Evolutionary conservation across 2,888 invertebrate genomes (phyloP).

Genomic region (Theodoxus fluviatilis): DNA sequence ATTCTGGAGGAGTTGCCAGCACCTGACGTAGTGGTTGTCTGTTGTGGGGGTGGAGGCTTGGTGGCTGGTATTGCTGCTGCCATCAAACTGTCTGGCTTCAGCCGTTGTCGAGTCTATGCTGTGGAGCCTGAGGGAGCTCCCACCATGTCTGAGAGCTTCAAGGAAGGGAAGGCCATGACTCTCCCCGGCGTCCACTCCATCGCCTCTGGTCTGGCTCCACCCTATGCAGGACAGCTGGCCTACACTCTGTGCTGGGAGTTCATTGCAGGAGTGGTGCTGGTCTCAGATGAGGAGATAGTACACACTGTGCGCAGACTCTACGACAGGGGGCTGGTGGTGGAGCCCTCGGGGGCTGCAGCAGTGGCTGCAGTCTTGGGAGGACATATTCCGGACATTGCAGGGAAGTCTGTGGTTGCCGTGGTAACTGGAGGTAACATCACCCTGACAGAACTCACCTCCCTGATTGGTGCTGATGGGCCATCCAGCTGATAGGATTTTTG

Average conservation of each 20-base stretch:
- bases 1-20: constrained; percentile 53
- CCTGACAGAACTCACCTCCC: constrained; percentile 48
- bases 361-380: constrained; percentile 52
- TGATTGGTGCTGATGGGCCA: too few species aligned
- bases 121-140: constrained; percentile 59
- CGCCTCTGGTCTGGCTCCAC: constrained; percentile 56
- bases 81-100: constrained; percentile 48
- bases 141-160: constrained; percentile 57
- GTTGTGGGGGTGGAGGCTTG: constrained; percentile 63
- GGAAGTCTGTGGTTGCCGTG: constrained; percentile 57
- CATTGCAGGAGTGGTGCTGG: constrained; percentile 58
- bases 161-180: constrained; percentile 45
- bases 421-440: constrained; percentile 61
- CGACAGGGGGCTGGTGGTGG: constrained; percentile 54
- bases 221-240: constrained; percentile 54
- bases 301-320: constrained; percentile 48
- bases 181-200: constrained; percentile 48
- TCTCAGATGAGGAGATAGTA: constrained; percentile 58
- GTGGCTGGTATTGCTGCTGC: constrained; percentile 59
- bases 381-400: constrained; percentile 50
- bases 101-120: constrained; percentile 55
- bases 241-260: constrained; percentile 50
- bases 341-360: constrained; percentile 61
- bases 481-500: too few species aligned
- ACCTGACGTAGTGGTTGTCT: constrained; percentile 61